phyloP scores from a whole-genome alignment of 2,888 invertebrate genomes.

The Chymomyza caudatula region DNA sequence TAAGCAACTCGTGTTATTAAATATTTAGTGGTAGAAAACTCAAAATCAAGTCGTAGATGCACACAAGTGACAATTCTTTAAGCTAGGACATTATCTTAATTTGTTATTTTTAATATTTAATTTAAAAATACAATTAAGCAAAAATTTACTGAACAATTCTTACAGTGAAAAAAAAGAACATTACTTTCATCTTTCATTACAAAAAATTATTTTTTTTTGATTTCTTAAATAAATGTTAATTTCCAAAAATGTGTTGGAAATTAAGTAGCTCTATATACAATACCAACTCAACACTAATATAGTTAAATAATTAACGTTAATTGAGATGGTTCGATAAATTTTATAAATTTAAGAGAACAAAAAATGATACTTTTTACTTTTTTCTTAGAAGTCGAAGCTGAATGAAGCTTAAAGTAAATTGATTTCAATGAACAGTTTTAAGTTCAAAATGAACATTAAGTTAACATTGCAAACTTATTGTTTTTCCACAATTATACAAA shows the following conservation, averaged over 20 bases:
- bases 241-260: not conserved
- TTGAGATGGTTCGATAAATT: not conserved
- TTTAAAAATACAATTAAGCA: conserved; percentile 72
- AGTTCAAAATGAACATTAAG: no score
- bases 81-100: conserved; percentile 42
- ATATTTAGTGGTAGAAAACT: conserved; percentile 13
- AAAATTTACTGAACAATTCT: conserved; percentile 11
- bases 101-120: conserved; percentile 68
- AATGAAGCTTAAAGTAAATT: no score
- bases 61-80: conserved; percentile 27
- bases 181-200: no score
- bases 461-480: no score
- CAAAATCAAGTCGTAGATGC: conserved; percentile 43
- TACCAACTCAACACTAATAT: no score
- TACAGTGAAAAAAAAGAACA: not conserved
- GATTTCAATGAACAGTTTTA: no score
- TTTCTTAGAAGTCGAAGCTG: not conserved
- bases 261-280: no score
- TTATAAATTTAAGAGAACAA: conserved; percentile 10
- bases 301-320: not conserved
- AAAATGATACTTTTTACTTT: no score
- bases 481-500: no score
- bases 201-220: no score
- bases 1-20: no score
- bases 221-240: not conserved